Percentiles rank a stretch among this genome's conserved stretches.
These are phyloP conservation scores for Arctia plantaginis DNA, from an alignment of 2,888 invertebrate genomes.

Conservation along the genomic window DNA sequence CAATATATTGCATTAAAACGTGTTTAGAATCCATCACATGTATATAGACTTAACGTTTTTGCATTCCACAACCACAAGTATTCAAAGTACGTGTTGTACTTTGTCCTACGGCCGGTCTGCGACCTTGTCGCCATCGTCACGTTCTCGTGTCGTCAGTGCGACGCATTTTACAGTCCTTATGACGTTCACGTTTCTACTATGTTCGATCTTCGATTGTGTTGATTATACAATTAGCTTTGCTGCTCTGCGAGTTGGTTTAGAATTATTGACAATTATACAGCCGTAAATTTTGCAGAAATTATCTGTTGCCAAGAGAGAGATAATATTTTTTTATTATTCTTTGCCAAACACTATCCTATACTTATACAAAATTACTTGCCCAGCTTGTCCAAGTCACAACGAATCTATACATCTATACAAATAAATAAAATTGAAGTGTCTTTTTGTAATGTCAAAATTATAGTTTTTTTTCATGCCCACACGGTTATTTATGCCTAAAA, in stretches of 20 bases:
- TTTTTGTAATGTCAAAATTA: too few relatives aligned
- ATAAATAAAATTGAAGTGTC: too few relatives aligned
- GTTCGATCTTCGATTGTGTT: neutral
- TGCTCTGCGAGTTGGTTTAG: neutral
- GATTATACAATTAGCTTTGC: constrained; percentile 4
- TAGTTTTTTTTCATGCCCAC: too few relatives aligned
- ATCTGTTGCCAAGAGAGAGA: neutral
- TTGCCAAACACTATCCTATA: too few relatives aligned
- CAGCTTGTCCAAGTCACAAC: too few relatives aligned
- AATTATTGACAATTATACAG: neutral
- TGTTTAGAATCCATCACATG: neutral
- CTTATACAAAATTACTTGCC: too few relatives aligned
- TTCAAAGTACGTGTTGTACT: constrained; percentile 9
- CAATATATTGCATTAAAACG: neutral
- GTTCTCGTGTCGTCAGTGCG: constrained; percentile 11
- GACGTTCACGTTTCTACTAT: neutral
- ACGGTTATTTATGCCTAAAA: too few relatives aligned
- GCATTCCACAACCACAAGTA: constrained; percentile 8
- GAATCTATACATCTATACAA: too few relatives aligned
- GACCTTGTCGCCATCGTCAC: constrained; percentile 19
- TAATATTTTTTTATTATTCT: neutral
- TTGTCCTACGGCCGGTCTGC: constrained; percentile 3
- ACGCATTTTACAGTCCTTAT: neutral
- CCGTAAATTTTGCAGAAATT: neutral
- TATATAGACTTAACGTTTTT: neutral